A percentile compares a stretch with the other conserved stretches of the same genome.
Evolutionary conservation across 2,113 vertebrate genomes (phyloP).

Genomic region (Sminthopsis crassicaudata): DNA sequence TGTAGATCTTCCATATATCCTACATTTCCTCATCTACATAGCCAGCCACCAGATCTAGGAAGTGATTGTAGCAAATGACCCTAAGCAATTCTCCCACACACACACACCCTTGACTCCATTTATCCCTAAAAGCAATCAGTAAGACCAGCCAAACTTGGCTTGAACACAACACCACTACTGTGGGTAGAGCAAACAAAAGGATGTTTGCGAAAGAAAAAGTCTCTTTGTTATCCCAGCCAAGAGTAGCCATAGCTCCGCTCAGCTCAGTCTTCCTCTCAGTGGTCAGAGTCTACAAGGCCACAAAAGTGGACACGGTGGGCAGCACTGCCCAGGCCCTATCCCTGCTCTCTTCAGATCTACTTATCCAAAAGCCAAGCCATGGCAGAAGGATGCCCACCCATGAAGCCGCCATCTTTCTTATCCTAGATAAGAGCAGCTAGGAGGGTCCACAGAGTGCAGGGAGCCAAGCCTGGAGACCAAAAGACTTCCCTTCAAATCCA

Average conservation of each 20-base stretch:
- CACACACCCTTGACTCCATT: not conserved
- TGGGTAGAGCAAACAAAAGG: not conserved
- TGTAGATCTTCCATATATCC: not conserved
- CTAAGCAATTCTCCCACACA: not conserved
- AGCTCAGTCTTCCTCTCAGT: no score
- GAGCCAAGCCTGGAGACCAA: not conserved
- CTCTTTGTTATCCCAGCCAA: not conserved
- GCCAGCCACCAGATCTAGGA: not conserved
- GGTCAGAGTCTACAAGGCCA: no score
- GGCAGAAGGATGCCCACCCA: no score
- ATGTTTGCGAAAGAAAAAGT: not conserved
- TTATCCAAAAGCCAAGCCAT: not conserved
- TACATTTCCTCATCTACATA: not conserved
- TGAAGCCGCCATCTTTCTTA: not conserved
- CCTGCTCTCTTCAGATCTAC: not conserved
- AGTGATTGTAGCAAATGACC: not conserved
- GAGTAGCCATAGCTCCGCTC: not conserved
- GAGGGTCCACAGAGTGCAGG: not conserved
- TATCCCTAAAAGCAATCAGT: not conserved
- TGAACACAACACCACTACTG: not conserved
- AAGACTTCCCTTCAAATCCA: not conserved
- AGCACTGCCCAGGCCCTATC: not conserved
- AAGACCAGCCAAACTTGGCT: not conserved
- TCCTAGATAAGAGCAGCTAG: not conserved
- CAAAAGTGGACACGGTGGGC: not conserved